These are phyloP conservation scores for Rhabdophis nuchalis DNA, from an alignment of 2,797 vertebrate genomes.

Conservation along the genomic window DNA sequence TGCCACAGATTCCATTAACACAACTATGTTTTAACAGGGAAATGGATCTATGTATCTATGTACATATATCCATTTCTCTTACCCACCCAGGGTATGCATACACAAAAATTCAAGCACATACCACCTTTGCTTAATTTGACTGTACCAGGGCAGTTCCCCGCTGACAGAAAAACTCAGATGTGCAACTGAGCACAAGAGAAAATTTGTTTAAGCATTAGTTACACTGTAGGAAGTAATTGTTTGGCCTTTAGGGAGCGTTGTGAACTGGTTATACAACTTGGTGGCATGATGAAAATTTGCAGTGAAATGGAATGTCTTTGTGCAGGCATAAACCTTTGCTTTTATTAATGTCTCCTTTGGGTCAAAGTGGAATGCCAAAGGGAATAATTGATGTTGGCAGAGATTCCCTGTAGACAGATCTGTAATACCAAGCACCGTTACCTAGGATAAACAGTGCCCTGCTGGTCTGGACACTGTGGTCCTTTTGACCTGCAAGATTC, in stretches of 20 bases:
- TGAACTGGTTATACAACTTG: conserved; percentile 41
- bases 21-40: neutral
- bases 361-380: neutral
- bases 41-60: neutral
- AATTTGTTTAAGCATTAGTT: conserved; percentile 32
- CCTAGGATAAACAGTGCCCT: neutral
- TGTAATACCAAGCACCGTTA: conserved; percentile 20
- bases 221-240: neutral
- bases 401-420: conserved; percentile 11
- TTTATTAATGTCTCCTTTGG: conserved; percentile 41
- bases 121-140: neutral
- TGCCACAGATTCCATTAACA: neutral
- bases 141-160: neutral
- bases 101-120: neutral
- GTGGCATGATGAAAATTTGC: conserved; percentile 25
- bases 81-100: neutral
- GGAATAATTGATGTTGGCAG: conserved; percentile 31
- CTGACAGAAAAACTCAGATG: neutral
- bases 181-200: conserved; percentile 25
- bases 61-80: neutral
- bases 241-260: conserved; percentile 33
- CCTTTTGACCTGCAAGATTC: conserved; percentile 16
- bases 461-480: neutral
- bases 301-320: conserved; percentile 50
- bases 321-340: conserved; percentile 32